Percentiles rank a stretch among this genome's conserved stretches.
These are phyloP conservation scores for Ridgeia piscesae DNA, from an alignment of 1,140 invertebrate species.

Conservation along the genomic window DNA sequence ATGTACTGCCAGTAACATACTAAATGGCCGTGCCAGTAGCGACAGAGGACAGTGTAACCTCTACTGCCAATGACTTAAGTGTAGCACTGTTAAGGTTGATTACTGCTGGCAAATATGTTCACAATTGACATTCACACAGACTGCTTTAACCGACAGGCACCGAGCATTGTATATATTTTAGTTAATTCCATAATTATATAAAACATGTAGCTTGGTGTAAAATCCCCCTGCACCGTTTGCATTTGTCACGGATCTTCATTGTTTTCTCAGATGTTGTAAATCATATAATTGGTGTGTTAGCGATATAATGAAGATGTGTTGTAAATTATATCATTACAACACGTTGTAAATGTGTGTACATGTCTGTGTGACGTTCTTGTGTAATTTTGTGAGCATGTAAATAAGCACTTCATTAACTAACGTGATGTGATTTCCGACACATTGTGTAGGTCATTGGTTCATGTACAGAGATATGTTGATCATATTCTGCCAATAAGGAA, in stretches of 20 bases:
- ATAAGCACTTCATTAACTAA: neutral
- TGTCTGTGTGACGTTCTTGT: neutral
- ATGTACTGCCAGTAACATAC: neutral
- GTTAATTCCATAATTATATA: neutral
- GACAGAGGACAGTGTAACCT: neutral
- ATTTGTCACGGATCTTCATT: neutral
- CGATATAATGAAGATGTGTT: neutral
- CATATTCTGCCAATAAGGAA: conserved; percentile 1
- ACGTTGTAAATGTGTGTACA: neutral
- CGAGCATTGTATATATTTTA: neutral
- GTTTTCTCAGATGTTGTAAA: neutral
- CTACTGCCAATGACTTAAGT: neutral
- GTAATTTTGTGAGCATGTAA: neutral
- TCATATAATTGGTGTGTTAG: neutral
- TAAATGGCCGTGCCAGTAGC: neutral
- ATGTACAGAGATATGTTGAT: neutral
- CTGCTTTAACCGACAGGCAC: neutral
- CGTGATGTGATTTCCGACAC: neutral
- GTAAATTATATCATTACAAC: neutral
- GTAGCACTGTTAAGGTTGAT: neutral
- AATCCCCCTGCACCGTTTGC: neutral
- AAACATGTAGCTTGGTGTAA: neutral
- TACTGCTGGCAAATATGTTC: neutral
- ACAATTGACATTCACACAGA: neutral
- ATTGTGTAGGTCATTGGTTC: neutral